Evolutionary conservation across 2,888 invertebrate genomes (phyloP), one percentile per base, ranked within the genome.

Genomic region (Coecobrya sp.): DNA sequence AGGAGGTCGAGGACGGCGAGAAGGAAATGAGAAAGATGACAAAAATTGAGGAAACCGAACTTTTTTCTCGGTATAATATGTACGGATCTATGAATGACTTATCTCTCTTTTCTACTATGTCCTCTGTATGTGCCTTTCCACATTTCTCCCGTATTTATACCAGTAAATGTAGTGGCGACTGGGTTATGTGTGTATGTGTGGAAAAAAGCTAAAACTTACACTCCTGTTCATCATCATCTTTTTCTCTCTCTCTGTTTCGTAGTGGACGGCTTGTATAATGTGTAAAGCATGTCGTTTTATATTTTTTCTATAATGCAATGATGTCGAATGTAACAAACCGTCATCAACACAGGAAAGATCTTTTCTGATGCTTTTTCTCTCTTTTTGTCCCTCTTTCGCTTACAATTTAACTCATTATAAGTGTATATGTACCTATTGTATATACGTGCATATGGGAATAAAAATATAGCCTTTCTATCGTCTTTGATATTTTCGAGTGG

Each of bases 1-100:
- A 91, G 91, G 91, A 91, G 91, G 91, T 91, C 91, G 87, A 87
- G 87, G 84, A 86, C 36, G 70, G 86, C 79, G 70, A 91, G 86
- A 91, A 91, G 91, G 91, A 91, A 91, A 91, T 91, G 86, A 91
- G 87, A 87, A 91, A 91, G 91, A 91, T 91, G 91, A 91, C 91
- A 91, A 91, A 91, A 91, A 91, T 87, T 91, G 87, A 84, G 87
- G 62, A 87, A 91, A 91, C 70, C 70, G 22, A 73, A 91, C 87
- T 55, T 59, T 25, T 76, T 73, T 62, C 42, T 68, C 52, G 52
- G 52, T 52, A 79, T 79, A 79, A 52, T 86, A 22, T 82, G 82
- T 45, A 82, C 70, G 73, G 82, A 91, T 87, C 91, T 91, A 91
- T 91, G 49, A 91, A 91, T 91, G 91, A 91, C 91, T 91, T 91